Evolutionary conservation across 2,113 vertebrate genomes (phyloP), one percentile per base, ranked within the genome.

Genomic region (Tiliqua scincoides): DNA sequence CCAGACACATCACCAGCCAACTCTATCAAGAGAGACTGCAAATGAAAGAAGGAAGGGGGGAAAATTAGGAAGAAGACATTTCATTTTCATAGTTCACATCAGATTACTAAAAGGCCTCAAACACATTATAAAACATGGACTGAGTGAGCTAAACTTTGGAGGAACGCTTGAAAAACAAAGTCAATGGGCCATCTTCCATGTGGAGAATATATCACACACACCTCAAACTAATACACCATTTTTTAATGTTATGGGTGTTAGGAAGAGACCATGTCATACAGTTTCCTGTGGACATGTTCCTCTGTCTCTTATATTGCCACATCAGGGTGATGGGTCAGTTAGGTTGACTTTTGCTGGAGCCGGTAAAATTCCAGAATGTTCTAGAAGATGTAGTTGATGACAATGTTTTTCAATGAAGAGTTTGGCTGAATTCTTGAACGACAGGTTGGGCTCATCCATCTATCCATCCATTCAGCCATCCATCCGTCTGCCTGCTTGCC

Each of bases 61-160:
- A 78, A 3, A 68, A 61, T 87, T 68, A n/a, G 79, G 72, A 84
- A 90, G 61, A 90, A 75, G 85, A 87, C 76, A 32, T 70, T 77
- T 37, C 59, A 91, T 93, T 93, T 90, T 14, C 86, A 85, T 79
- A 74, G 86, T 1, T 20, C 25, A 85, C 37, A 37, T 48, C 65
- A 87, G 74, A 86, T 85, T 82, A 52, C 9, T 15, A 15, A 62
- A 43, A 18, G 18, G 20, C 57, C 57, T 63, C 82, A 91, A 91
- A 84, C n/a, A 23, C 7, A 61, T 83, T 61, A 76, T 2, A 40
- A 87, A 94, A 87, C 17, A 85, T 25, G 6, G 61, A 73, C 83
- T 74, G 80, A 30, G 1, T 0, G 10, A 72, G 67, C 65, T 59
- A 89, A 91, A 88, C 80, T 94, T 90, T 92, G 87, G 94, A 90